Base-by-base conservation (phyloP, 2,888 invertebrate genomes). In the Nomada lathburiana region DNA sequence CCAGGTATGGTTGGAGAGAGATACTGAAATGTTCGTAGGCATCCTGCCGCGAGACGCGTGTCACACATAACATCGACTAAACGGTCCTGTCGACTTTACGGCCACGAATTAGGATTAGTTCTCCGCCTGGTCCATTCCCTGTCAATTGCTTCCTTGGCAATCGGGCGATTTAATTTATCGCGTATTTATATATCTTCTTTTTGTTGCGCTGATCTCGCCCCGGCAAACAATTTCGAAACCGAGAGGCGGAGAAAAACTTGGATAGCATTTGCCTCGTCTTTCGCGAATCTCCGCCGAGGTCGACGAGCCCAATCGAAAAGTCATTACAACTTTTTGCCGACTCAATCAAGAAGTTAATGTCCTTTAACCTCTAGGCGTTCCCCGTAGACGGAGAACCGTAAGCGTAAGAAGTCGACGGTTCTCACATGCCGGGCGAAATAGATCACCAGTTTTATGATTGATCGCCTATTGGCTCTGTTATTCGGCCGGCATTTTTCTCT, bases 271-370 rank as follows among this genome's bases (percentile, higher is more conserved):
- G 63, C 47, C 60, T 70, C n/a, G 53, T 72, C 71, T 77, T 77
- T 62, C 36, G 73, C 57, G 70, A 71, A 57, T 81, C 73, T 68
- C 68, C 72, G 74, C n/a, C 18, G 80, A 72, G 72, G 64, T 76
- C 73, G 57, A 63, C 69, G 60, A 71, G 88, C 71, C 86, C 90
- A 90, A 91, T 93, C 92, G 90, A 92, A 93, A 93, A 91, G 91
- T 93, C 92, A 93, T 93, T 93, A 93, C 89, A 93, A 93, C 91
- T 93, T 93, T 93, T 93, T 93, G 90, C 86, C 88, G 87, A 91
- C 91, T 90, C 91, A 91, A 93, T 93, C 93, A 91, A 90, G 92
- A 93, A 93, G 92, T 93, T 93, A 92, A 93, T 93, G 93, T 93
- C 92, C 92, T 92, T 91, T 91, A 92, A 92, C 91, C 92, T 91